Base-by-base conservation (phyloP, 2,113 vertebrate genomes). In the Chaetodon trifascialis region DNA sequence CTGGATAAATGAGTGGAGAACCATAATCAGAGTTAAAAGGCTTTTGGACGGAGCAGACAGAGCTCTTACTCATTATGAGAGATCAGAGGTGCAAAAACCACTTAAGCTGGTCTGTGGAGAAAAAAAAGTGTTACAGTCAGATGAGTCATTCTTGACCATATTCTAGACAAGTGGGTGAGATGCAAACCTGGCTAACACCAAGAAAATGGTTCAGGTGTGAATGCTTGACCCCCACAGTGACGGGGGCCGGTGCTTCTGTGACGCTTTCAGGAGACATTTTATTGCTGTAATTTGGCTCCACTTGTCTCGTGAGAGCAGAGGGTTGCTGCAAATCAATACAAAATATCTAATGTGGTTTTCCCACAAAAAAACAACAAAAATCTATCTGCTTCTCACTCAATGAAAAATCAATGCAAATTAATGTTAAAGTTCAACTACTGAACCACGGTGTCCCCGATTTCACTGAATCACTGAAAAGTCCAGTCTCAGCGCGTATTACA, bases 71-170 rank as follows among this genome's bases (percentile, higher is more conserved):
- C 34, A 56, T 67, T 15, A 40, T 40, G 0, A 40, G 2, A 14
- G 19, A 47, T 30, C 16, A 36, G 42, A 73, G 11, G 46, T 66
- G 66, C 25, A 23, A 83, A 83, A 54, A n/a, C 16, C 47, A 47
- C 52, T 21, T 47, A 17, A 54, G 8, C 38, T 40, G 38, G 38
- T 40, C 38, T 40, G 38, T 4, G 8, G 38, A 64, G 38, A 40
- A 40, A 40, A 55, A 64, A 23, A 47, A 30, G 17, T 17, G 44
- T n/a, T 52, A 17, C 30, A 2, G 4, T 19, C 10, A 77, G 8
- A 76, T 82, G 76, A 88, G 30, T 90, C 76, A 91, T 23, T 23
- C 8, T 60, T 56, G 2, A 62, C 25, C 46, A 59, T 79, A 52
- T 65, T 70, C 10, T 30, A 30, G n/a, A 23, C 23, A 81, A 47